These are phyloP conservation scores for Dipus sagitta DNA, from an alignment of 2,797 vertebrate genomes.

Conservation along the genomic window DNA sequence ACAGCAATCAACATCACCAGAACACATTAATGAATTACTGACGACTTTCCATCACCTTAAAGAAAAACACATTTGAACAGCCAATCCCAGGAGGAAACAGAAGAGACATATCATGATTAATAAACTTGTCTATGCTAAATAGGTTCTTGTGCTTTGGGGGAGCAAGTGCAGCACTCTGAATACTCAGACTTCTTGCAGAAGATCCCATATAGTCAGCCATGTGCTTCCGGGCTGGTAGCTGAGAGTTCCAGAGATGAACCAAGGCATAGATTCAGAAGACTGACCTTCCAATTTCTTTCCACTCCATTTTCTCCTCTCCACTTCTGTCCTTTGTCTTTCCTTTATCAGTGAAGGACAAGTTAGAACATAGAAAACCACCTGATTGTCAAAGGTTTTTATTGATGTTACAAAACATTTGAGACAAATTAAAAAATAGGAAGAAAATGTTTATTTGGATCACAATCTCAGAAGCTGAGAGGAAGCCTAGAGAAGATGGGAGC, in stretches of 20 bases:
- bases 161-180: not conserved
- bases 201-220: not conserved
- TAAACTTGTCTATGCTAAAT: slow-evolving; percentile 7
- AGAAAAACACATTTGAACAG: slow-evolving; percentile 64
- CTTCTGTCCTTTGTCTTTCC: not conserved
- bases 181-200: not conserved
- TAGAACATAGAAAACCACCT: not conserved
- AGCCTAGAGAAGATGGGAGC: not conserved
- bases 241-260: not conserved
- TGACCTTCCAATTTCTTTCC: not conserved
- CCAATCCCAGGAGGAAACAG: slow-evolving; percentile 29
- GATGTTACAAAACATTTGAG: not conserved
- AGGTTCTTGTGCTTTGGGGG: not conserved
- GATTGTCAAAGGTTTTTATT: not conserved
- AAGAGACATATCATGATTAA: slow-evolving; percentile 44
- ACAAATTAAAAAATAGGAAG: not conserved
- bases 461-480: not conserved
- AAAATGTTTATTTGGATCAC: too few species aligned
- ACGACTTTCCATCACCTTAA: slow-evolving; percentile 60
- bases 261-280: not conserved
- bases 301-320: not conserved
- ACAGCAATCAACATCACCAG: slow-evolving; percentile 60
- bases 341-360: not conserved
- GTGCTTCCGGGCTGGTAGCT: not conserved
- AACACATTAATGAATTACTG: slow-evolving; percentile 66